phyloP scores from a whole-genome alignment of 92 coral and sea anemone species.

The Siderastrea siderea region DNA sequence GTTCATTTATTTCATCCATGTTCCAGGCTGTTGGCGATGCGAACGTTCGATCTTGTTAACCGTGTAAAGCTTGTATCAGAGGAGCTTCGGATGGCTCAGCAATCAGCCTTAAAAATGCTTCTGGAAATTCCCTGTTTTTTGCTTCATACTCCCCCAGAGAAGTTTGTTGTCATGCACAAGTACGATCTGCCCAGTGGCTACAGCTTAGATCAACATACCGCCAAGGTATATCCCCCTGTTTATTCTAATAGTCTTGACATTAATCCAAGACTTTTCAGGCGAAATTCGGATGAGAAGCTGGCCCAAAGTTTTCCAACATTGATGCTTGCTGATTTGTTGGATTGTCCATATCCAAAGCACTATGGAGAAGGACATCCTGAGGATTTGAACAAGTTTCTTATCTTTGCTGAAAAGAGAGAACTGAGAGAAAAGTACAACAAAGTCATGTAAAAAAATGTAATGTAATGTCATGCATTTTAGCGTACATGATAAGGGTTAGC shows the following conservation, averaged over 20 bases:
- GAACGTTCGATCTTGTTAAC: constrained; percentile 59
- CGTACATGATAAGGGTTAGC: no score
- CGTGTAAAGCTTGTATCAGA: constrained; percentile 72
- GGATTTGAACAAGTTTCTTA: constrained; percentile 80
- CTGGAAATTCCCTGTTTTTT: constrained; percentile 77
- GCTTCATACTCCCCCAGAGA: constrained; percentile 65
- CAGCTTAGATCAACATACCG: constrained; percentile 84
- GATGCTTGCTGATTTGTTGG: constrained; percentile 70
- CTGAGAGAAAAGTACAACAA: constrained; percentile 81
- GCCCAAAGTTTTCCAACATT: constrained; percentile 55
- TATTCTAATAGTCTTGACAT: constrained; percentile 38
- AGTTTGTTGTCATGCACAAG: constrained; percentile 76
- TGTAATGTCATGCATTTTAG: not conserved
- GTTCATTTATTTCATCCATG: constrained; percentile 82
- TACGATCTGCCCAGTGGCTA: constrained; percentile 74
- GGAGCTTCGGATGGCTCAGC: constrained; percentile 88
- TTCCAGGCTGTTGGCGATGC: constrained; percentile 64
- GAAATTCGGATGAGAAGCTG: constrained; percentile 64
- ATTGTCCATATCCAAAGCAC: constrained; percentile 81
- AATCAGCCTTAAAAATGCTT: constrained; percentile 72
- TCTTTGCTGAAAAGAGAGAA: constrained; percentile 79
- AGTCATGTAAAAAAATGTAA: constrained; percentile 55
- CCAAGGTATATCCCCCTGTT: constrained; percentile 78
- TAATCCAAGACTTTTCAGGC: constrained; percentile 70
- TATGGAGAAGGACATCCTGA: constrained; percentile 87